phyloP scores from a whole-genome alignment of 2,113 vertebrate genomes.

The Calidris pygmaea region DNA sequence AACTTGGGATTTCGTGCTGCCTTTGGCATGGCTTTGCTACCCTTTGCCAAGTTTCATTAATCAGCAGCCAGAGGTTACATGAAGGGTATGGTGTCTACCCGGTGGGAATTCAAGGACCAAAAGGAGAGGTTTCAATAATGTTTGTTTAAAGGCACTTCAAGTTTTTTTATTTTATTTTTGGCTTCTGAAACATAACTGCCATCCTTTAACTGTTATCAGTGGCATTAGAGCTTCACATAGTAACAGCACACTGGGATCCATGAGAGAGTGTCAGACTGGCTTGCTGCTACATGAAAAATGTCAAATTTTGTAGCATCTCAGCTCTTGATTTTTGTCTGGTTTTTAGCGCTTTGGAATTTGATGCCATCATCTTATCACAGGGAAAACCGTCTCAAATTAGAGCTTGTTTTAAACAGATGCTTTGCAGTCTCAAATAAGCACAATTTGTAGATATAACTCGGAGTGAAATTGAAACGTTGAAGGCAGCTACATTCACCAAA shows the following conservation, averaged over 20 bases:
- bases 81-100: constrained; percentile 25
- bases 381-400: constrained; percentile 45
- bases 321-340: constrained; percentile 39
- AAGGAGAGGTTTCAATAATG: background rate
- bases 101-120: constrained; percentile 12
- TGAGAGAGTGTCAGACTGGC: constrained; percentile 34
- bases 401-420: constrained; percentile 31
- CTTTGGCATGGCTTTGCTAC: constrained; percentile 20
- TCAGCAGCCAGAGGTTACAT: constrained; percentile 31
- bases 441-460: background rate
- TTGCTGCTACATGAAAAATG: constrained; percentile 53
- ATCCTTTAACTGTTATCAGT: constrained; percentile 30
- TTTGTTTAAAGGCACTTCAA: constrained; percentile 34
- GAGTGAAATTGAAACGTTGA: background rate
- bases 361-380: constrained; percentile 19
- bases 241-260: constrained; percentile 2
- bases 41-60: constrained; percentile 51
- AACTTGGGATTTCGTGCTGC: constrained; percentile 43
- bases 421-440: background rate
- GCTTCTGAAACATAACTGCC: background rate
- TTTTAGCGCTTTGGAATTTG: constrained; percentile 46
- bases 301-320: constrained; percentile 20
- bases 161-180: background rate
- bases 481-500: background rate
- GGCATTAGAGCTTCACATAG: constrained; percentile 8